Conservation (phyloP, 1,140 invertebrate species). For the Orchestia grillus region DNA sequence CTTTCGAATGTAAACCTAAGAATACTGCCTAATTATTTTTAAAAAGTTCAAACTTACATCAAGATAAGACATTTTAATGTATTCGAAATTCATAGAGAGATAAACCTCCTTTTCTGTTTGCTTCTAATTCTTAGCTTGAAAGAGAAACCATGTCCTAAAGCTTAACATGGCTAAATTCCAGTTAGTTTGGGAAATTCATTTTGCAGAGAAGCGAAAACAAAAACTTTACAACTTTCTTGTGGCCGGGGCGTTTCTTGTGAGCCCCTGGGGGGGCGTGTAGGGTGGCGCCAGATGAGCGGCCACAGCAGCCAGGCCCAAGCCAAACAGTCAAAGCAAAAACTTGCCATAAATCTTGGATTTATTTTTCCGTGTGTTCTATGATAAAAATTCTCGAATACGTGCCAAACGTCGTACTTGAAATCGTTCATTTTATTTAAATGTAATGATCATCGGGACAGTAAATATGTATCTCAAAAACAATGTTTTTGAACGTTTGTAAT, state of each 20-base stretch:
- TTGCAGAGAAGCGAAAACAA: not conserved
- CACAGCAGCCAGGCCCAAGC: not conserved
- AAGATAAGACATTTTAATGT: not conserved
- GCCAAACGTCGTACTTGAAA: not conserved
- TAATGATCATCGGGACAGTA: too few relatives aligned
- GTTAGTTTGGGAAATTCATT: not conserved
- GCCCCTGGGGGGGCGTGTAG: not conserved
- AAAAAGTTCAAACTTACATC: not conserved
- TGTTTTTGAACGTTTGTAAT: too few relatives aligned
- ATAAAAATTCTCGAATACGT: not conserved
- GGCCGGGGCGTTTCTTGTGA: not conserved
- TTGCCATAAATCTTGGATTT: not conserved
- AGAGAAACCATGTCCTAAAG: not conserved
- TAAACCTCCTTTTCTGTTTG: not conserved
- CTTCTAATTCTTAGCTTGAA: not conserved
- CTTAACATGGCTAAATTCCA: not conserved
- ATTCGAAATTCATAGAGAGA: not conserved
- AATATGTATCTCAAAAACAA: too few relatives aligned
- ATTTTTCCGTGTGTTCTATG: not conserved
- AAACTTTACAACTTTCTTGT: not conserved
- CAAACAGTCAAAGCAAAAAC: not conserved
- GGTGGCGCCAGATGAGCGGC: not conserved
- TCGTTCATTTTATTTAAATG: too few relatives aligned
- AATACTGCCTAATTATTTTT: not conserved
- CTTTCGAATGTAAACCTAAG: too few relatives aligned